Base-by-base conservation (phyloP, 2,797 vertebrate species). In the Esox lucius region DNA sequence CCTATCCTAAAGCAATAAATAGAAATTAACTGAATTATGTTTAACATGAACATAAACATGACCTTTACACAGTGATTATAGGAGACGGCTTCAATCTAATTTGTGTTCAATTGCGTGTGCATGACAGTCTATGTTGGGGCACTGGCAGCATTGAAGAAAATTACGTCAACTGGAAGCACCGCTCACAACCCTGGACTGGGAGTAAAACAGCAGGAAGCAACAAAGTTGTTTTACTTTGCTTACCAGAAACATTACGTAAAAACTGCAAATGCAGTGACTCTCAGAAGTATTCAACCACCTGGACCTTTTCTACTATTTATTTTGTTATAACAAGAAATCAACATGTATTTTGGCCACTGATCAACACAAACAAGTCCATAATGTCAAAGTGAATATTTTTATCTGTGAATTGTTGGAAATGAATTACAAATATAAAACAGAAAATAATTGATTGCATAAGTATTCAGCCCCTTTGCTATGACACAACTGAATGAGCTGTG, bases 151-250 rank as follows among this genome's bases (percentile, higher is more conserved):
- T 81, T 83, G 79, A 80, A 72, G 64, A 48, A 74, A 83, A 75
- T 84, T 85, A 73, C 72, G 67, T 79, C 75, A 80, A 80, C 71
- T 75, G 78, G 71, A 84, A 62, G 70, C 76, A 77, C 33, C 76
- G 26, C 19, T 22, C 35, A 82, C 61, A 64, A 53, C 66, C 59
- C n/a, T 9, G 59, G 59, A 62, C 9, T 26, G 59, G 24, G 61
- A 64, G 61, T n/a, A 11, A 64, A 11, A 11, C n/a, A 28, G 13
- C n/a, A 64, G 8, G 61, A 64, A 22, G 61, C 24, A 24, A 28
- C 48, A 70, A 24, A 49, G 24, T 7, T 68, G 24, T 17, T 86
- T 49, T 74, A 71, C 72, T 80, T 71, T 78, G 64, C 62, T 65
- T 71, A 46, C 72, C 76, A 65, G 71, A 84, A 87, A 81, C 46